phyloP scores from a whole-genome alignment of 2,797 vertebrate species.

The Tiaroga cobitis region DNA sequence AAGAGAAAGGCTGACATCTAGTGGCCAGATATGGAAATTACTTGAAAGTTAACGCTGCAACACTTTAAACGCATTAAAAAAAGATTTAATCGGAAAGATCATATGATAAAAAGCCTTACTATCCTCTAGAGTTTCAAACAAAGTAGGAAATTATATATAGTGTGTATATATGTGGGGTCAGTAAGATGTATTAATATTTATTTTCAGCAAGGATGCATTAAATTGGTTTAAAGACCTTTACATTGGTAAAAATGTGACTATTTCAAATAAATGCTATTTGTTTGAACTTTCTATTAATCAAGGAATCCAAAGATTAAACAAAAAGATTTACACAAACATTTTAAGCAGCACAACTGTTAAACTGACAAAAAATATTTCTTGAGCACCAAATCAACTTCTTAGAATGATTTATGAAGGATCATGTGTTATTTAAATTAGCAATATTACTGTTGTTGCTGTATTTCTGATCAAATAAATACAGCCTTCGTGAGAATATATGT shows the following conservation, averaged over 20 bases:
- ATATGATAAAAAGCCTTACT: not conserved
- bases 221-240: no score
- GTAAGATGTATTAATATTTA: not conserved
- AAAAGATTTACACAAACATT: not conserved
- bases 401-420: not conserved
- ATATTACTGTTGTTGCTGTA: not conserved
- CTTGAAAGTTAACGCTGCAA: not conserved
- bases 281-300: not conserved
- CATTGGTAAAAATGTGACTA: no score
- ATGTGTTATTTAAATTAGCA: not conserved
- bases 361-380: not conserved
- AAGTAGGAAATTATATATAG: not conserved
- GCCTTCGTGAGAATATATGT: no score
- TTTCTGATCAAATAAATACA: not conserved
- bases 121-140: not conserved
- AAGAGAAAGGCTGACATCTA: constrained; percentile 56
- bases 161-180: not conserved
- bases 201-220: no score
- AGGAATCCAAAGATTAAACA: not conserved
- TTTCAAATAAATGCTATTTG: no score
- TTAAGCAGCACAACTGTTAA: not conserved
- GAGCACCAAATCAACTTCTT: not conserved
- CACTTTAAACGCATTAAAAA: not conserved
- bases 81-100: not conserved
- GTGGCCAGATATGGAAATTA: constrained; percentile 49